These are phyloP conservation scores for Ditylenchus weischeri DNA, from an alignment of 2,888 invertebrate species.

Conservation along the genomic window DNA sequence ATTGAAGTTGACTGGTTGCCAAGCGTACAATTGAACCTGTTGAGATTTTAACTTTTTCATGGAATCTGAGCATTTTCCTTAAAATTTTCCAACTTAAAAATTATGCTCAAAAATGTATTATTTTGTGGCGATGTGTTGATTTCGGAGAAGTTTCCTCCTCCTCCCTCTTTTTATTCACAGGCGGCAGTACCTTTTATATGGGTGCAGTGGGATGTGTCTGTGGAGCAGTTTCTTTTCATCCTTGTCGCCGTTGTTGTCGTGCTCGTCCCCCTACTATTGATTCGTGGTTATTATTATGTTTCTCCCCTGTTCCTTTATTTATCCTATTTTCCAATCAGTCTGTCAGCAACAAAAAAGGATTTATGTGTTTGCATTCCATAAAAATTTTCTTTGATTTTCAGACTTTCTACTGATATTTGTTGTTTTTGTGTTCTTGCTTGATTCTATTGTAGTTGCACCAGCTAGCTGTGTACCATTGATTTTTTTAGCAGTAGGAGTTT, in stretches of 20 bases:
- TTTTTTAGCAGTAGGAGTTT: background rate
- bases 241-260: slow-evolving; percentile 6
- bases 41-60: too few species aligned
- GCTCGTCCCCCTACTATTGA: slow-evolving; percentile 7
- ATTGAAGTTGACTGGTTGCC: too few species aligned
- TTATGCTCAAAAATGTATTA: background rate
- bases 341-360: too few species aligned
- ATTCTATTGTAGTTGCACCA: too few species aligned
- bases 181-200: slow-evolving; percentile 9
- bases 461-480: too few species aligned
- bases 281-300: slow-evolving; percentile 9
- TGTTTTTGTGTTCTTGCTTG: too few species aligned
- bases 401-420: too few species aligned
- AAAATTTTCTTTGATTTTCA: too few species aligned
- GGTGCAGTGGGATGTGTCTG: background rate
- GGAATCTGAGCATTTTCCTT: background rate
- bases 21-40: too few species aligned
- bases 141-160: slow-evolving; percentile 5
- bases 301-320: slow-evolving; percentile 6
- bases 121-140: slow-evolving; percentile 4
- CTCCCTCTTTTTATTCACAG: background rate
- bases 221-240: background rate
- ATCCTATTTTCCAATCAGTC: background rate
- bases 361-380: too few species aligned
- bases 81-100: background rate